Base-by-base conservation (phyloP, 2,113 vertebrate genomes). In the Scatophagus argus region DNA sequence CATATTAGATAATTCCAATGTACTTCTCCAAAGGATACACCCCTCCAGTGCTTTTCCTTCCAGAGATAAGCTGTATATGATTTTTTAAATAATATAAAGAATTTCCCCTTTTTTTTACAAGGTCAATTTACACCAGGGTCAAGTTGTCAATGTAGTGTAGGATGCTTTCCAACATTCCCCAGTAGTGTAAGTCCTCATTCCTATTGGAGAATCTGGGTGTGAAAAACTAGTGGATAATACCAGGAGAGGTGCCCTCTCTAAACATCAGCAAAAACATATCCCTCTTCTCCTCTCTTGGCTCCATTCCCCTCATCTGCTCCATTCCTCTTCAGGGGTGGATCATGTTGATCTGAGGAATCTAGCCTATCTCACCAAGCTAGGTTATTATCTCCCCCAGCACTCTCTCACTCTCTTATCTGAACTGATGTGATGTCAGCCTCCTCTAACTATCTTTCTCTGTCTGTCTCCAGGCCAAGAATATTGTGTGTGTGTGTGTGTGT, bases 321-420 rank as follows among this genome's bases (percentile, higher is more conserved):
- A n/a, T n/a, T 36, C 38, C 49, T 59, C 47, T 54, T 59, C 41
- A 31, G 69, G 56, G 27, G 31, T 44, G 49, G 38, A 74, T 55
- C 21, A 2, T 1, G 65, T 74, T 75, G 73, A 81, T 78, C 52
- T 69, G 47, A 77, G 38, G 72, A 65, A 66, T 69, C 70, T 5
- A 61, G 79, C 61, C 66, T 73, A 67, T 82, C 82, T 66, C 68
- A 43, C 36, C 68, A 19, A 47, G 34, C 52, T 4, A 32, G 63
- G 49, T 88, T 82, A 84, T 82, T 82, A 77, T 85, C 82, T 87
- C 64, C 82, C 52, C 21, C 63, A 65, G 77, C 34, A 14, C 63
- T 58, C 52, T 51, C 67, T 86, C 34, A 14, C 63, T 58, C 52
- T 51, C 67, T 86, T 82, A 86, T 89, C 80, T 82, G 51, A 86